A percentile compares a stretch with the other conserved stretches of the same genome.
Evolutionary conservation across 2,888 invertebrate species (phyloP).

Genomic region (Tridacna gigas): DNA sequence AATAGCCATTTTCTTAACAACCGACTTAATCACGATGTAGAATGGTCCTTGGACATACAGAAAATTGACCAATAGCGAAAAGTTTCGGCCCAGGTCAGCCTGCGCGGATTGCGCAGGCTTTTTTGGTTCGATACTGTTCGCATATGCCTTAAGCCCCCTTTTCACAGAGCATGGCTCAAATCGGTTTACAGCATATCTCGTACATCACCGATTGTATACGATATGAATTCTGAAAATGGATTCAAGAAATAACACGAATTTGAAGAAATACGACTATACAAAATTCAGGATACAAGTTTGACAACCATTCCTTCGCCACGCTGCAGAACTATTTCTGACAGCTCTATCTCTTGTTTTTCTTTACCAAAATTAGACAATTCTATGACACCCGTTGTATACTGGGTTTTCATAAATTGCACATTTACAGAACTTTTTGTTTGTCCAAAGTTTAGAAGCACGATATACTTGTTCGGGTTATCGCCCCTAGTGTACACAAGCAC

Average conservation of each 20-base stretch:
- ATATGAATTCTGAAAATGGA: neutral
- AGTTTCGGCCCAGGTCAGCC: too few relatives aligned
- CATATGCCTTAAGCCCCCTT: too few relatives aligned
- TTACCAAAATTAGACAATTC: constrained; percentile 1
- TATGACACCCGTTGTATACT: neutral
- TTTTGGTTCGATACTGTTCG: too few relatives aligned
- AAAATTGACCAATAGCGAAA: too few relatives aligned
- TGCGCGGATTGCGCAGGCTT: too few relatives aligned
- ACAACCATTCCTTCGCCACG: constrained; percentile 10
- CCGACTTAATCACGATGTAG: too few relatives aligned
- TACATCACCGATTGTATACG: neutral
- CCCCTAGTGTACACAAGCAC: neutral
- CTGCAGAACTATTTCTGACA: neutral
- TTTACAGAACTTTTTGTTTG: neutral
- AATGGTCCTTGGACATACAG: too few relatives aligned
- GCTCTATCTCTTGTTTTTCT: constrained; percentile 4
- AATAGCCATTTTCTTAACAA: too few relatives aligned
- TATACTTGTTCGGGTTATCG: neutral
- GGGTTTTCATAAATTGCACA: neutral
- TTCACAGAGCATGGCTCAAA: too few relatives aligned
- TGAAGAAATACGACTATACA: neutral
- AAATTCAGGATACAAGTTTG: neutral
- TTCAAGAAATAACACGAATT: neutral
- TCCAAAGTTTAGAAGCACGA: constrained; percentile 10
- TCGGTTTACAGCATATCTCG: too few relatives aligned